A percentile compares a stretch with the other conserved stretches of the same genome.
phyloP scores from a whole-genome alignment of 2,113 vertebrate species.

The Python bivittatus region DNA sequence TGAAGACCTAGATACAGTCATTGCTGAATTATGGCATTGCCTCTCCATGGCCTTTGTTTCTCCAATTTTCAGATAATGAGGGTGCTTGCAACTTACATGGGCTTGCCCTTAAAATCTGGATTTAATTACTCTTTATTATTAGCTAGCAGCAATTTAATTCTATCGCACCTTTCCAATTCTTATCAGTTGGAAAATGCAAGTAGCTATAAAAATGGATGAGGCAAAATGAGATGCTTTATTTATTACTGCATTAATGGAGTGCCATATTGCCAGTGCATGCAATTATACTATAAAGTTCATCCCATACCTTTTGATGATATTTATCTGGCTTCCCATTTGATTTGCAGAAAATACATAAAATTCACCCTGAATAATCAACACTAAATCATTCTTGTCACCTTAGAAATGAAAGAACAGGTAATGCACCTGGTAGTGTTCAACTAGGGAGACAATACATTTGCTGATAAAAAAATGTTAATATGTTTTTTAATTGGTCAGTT shows the following conservation, averaged over 20 bases:
- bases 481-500: not conserved
- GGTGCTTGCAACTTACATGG: not conserved
- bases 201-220: not conserved
- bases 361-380: not conserved
- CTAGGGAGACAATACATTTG: not conserved
- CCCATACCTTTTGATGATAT: not conserved
- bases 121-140: conserved; percentile 13
- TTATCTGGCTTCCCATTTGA: not conserved
- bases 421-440: not conserved
- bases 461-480: not conserved
- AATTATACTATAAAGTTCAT: not conserved
- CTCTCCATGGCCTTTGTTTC: not conserved
- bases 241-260: not conserved
- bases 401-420: not conserved
- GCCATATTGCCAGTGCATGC: not conserved
- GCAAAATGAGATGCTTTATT: not conserved
- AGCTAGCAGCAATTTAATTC: not conserved
- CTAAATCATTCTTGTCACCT: not conserved
- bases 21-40: not conserved
- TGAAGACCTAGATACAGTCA: not conserved
- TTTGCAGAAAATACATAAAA: not conserved
- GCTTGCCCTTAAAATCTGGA: not conserved
- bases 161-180: not conserved
- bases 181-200: not conserved
- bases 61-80: not conserved